Base-by-base conservation (phyloP, 2,888 invertebrate species). In the Hirtodrosophila duncani region DNA sequence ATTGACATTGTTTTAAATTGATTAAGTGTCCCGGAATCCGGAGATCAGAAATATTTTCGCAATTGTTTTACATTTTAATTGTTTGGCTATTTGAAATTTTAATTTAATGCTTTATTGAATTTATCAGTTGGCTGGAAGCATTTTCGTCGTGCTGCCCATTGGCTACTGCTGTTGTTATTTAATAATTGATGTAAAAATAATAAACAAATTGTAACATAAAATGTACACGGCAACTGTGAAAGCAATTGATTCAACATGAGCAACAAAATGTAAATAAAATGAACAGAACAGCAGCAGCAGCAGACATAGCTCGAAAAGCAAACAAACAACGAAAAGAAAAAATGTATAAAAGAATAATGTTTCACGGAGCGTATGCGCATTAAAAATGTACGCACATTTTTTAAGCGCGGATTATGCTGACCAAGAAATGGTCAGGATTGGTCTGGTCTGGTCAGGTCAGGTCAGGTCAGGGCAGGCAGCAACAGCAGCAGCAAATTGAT, bases 1-100 rank as follows among this genome's bases (percentile, higher is more conserved):
- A n/a, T n/a, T n/a, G n/a, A n/a, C n/a, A n/a, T 43, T 17, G 34
- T 55, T 53, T 1, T 26, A 9, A 24, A 6, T 24, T 4, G 24
- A 26, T 24, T 5, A n/a, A n/a, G n/a, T n/a, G n/a, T n/a, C n/a
- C n/a, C n/a, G n/a, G n/a, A n/a, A n/a, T n/a, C n/a, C n/a, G n/a
- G n/a, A n/a, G n/a, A n/a, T n/a, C n/a, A n/a, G n/a, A n/a, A n/a
- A n/a, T n/a, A 33, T 34, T 20, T 27, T 42, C 26, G 7, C 7
- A 5, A 11, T 51, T 78, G 45, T 63, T 63, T 63, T 41, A 9
- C 43, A 53, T 56, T 60, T 49, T 68, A 74, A 74, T 65, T 72
- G 70, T 38, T 59, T 59, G 53, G 50, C 38, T 49, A 55, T 50
- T 60, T 59, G 44, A 43, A 63, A 56, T 36, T 53, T 48, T 43